These are phyloP conservation scores for Turritopsis dohrnii DNA, from an alignment of 30 jellyfish, hydroid and myxozoan genomes.

Conservation along the genomic window DNA sequence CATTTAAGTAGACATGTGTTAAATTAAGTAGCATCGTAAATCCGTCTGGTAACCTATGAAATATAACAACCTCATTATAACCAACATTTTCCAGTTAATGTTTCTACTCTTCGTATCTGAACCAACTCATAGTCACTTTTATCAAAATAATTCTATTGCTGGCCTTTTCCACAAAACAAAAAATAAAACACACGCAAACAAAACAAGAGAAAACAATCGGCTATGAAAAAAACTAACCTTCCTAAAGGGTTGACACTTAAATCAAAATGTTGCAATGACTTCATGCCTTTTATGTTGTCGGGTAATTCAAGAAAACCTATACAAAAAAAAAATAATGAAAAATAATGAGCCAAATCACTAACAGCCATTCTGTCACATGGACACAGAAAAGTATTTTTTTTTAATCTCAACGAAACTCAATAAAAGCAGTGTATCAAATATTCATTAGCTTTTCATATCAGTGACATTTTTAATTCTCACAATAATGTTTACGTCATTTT, in stretches of 20 bases:
- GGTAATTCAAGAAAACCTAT: constrained; percentile 91
- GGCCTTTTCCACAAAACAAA: neutral
- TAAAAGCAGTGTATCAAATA: no score
- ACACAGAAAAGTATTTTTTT: no score
- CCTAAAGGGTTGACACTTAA: constrained; percentile 96
- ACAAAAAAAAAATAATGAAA: neutral
- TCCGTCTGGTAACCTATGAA: constrained; percentile 89
- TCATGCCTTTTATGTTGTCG: constrained; percentile 81
- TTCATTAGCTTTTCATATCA: no score
- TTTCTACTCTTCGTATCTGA: no score
- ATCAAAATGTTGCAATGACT: constrained; percentile 72
- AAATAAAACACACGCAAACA: neutral
- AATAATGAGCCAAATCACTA: no score
- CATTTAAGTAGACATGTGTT: constrained; percentile 90
- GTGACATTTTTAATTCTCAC: no score
- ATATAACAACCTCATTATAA: neutral
- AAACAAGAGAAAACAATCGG: neutral
- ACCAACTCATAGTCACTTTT: no score
- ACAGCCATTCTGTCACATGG: no score
- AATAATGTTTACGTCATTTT: no score
- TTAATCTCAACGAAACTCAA: no score
- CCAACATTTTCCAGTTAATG: no score
- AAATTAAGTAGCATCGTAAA: constrained; percentile 78
- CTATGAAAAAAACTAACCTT: constrained; percentile 29
- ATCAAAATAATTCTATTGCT: neutral